Percentiles rank a stretch among this genome's conserved stretches.
Conservation (phyloP, 2,113 vertebrate species). For the Zosterops pallidus region DNA sequence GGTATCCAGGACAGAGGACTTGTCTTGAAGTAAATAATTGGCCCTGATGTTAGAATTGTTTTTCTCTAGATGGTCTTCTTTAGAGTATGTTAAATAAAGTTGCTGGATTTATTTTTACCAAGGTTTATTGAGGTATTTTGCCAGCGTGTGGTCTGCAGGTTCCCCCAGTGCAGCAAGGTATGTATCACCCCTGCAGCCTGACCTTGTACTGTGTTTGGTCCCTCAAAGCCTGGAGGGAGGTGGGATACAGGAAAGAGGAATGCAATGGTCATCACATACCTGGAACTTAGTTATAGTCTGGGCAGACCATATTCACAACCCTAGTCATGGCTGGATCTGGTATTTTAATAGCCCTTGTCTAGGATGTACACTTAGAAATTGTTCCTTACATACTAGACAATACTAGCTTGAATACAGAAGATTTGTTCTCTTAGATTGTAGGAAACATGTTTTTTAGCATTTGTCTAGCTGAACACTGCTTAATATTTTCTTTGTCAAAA, state of each 20-base stretch:
- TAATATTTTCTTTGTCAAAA: not conserved
- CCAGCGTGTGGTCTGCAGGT: not conserved
- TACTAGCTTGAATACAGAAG: not conserved
- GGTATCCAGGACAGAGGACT: not conserved
- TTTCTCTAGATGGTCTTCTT: not conserved
- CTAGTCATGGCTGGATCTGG: not conserved
- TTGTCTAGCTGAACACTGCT: not conserved
- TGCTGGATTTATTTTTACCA: not conserved
- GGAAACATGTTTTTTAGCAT: not conserved
- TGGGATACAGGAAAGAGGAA: not conserved
- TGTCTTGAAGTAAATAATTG: not conserved
- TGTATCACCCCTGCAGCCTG: not conserved
- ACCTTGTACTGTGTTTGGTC: not conserved
- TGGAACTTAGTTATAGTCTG: not conserved
- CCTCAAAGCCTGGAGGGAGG: not conserved
- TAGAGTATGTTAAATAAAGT: not conserved
- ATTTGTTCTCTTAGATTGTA: not conserved
- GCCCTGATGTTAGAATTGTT: not conserved
- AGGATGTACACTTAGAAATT: not conserved
- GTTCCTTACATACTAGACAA: not conserved
- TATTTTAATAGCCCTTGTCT: not conserved
- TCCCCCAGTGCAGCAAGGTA: not conserved
- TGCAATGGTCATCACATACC: fast-evolving
- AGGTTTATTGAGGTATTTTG: not conserved
- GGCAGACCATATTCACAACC: not conserved